Evolutionary conservation across 2,797 vertebrate species (phyloP).

Genomic region (Anguilla obscura): DNA sequence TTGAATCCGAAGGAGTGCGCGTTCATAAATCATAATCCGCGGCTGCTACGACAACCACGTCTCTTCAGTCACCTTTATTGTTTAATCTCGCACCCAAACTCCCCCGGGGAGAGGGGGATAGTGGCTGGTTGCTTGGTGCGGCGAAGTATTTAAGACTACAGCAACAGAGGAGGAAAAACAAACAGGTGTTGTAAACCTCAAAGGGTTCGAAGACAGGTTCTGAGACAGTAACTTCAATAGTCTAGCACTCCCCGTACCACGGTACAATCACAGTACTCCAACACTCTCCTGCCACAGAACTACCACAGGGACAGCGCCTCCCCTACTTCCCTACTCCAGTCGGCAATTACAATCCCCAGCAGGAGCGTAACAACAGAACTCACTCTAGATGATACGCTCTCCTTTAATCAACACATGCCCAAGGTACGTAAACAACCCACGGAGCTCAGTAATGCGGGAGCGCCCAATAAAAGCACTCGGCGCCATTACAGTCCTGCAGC

Average conservation of each 20-base stretch:
- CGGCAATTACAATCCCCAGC: not conserved
- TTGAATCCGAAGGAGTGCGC: constrained; percentile 69
- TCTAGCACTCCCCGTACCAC: not conserved
- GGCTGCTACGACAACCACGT: constrained; percentile 75
- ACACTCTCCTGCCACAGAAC: not conserved
- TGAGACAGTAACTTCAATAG: constrained; percentile 25
- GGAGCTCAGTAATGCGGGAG: not conserved
- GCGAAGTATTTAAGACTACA: constrained; percentile 64
- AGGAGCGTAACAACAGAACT: not conserved
- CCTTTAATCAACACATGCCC: not conserved
- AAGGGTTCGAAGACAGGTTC: constrained; percentile 53
- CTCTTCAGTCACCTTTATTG: constrained; percentile 78
- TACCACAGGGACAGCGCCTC: not conserved
- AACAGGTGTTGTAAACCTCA: constrained; percentile 78
- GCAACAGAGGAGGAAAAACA: constrained; percentile 65
- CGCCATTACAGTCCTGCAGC: not conserved
- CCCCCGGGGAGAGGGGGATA: constrained; percentile 45
- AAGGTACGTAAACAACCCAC: not conserved
- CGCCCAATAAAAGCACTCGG: not conserved
- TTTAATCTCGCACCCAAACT: constrained; percentile 69
- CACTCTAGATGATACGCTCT: not conserved
- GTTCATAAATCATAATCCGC: constrained; percentile 89
- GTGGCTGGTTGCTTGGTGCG: constrained; percentile 57
- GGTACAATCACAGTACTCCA: not conserved
- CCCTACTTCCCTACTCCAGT: not conserved